Conservation (phyloP, 1,140 invertebrate genomes). For the Hirudo medicinalis region DNA sequence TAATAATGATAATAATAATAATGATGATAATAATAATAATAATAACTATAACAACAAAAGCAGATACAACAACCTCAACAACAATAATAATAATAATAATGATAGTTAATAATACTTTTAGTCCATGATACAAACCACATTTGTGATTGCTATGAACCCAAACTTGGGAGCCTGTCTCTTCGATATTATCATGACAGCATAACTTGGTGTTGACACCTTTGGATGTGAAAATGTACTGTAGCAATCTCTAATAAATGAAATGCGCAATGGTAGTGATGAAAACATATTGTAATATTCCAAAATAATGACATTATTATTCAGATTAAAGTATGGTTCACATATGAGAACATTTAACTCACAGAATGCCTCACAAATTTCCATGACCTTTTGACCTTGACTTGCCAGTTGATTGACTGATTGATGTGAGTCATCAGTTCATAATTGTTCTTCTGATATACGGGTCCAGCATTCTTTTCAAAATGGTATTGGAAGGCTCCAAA, state of each 20-base stretch:
- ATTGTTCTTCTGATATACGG: constrained; percentile 17
- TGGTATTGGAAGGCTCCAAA: constrained; percentile 48
- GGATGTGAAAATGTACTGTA: no score
- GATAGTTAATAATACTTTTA: no score
- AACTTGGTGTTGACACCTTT: constrained; percentile 1
- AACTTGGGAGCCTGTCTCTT: constrained; percentile 13
- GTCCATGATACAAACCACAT: not conserved
- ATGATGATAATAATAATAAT: not conserved
- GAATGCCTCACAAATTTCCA: constrained; percentile 6
- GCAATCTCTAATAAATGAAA: no score
- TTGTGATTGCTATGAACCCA: constrained; percentile 12
- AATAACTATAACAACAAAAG: no score
- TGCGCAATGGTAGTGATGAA: not conserved
- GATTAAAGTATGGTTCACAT: not conserved
- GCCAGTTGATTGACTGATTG: not conserved
- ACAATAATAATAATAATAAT: no score
- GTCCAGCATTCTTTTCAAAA: constrained; percentile 44
- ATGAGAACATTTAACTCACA: not conserved
- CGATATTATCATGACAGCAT: not conserved
- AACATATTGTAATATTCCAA: not conserved
- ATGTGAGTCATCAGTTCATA: constrained; percentile 19
- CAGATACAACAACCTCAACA: no score
- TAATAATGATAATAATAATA: not conserved
- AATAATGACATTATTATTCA: not conserved
- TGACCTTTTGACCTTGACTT: not conserved